Base-by-base conservation (phyloP, 2,888 invertebrate genomes). In the Druceiella hillmani region DNA sequence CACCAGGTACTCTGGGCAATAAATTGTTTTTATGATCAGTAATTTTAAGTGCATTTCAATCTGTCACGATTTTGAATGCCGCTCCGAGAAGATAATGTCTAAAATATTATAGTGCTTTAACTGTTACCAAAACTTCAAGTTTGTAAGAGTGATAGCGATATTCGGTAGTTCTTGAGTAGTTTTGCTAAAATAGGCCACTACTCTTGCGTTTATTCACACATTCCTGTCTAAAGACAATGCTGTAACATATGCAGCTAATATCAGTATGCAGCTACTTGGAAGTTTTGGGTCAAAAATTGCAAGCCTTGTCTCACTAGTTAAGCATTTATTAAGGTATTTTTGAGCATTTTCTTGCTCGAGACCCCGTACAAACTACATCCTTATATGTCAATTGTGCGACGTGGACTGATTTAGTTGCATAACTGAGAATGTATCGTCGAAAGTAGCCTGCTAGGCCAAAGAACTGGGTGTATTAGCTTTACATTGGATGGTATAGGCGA, bases 171-270 rank as follows among this genome's bases (percentile, higher is more conserved):
- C n/a, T n/a, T n/a, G n/a, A n/a, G n/a, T n/a, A n/a, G n/a, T n/a
- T n/a, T n/a, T n/a, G n/a, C n/a, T n/a, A n/a, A n/a, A n/a, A 53
- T 56, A 3, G 48, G 30, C 32, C 2, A 46, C 41, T 4, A 36
- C 40, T 2, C 6, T 36, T 32, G 4, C 11, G 11, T 3, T 17
- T 17, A 7, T 14, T 33, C 3, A n/a, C 44, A n/a, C 52, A 45
- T 30, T 44, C 41, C 37, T 55, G 55, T 5, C 56, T 33, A 4
- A 57, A 32, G 7, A 57, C 52, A 3, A 51, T 55, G 0, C 48
- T 54, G 4, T 50, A 43, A 2, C 53, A 53, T n/a, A 43, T 4
- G 22, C 44, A 45, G 29, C 52, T 48, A 1, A 55, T 55, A 20
- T 57, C 54, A 0, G 52, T 53, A 34, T 56, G 54, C 3, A 55